Base-by-base conservation (phyloP, 2,113 vertebrate species). In the Nestor notabilis region DNA sequence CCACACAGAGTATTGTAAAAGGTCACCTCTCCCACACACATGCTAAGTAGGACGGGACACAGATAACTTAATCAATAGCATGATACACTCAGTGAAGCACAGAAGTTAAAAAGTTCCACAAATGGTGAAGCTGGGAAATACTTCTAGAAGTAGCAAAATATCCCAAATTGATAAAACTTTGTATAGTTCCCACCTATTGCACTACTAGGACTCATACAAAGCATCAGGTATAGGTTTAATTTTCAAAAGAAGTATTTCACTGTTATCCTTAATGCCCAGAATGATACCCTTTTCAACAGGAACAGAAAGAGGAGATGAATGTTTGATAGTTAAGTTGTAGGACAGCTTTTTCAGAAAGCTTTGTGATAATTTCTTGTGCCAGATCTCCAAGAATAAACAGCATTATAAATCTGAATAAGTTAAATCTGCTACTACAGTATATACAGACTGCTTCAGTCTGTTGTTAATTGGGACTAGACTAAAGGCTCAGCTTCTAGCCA, bases 401-500 rank as follows among this genome's bases (percentile, higher is more conserved):
- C 87, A 90, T 85, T 80, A 85, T 68, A 96, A 96, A 96, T 82
- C 74, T 93, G 93, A 97, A 86, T 97, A 97, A 97, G 91, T 98
- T 98, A 97, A 78, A 95, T 96, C 61, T 83, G 92, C 95, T 96
- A 95, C 74, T 96, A 89, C 72, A 89, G 93, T 90, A 97, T 95
- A 93, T 70, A 95, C 78, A 97, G 93, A 96, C 80, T 91, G 78
- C 12, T 49, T 93, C 83, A 94, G 93, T 90, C 96, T 91, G 69
- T 84, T 95, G 87, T 95, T 94, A 96, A 94, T 16, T 86, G 50
- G 89, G 84, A 91, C 50, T 91, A 88, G 53, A 92, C 75, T 96
- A 93, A 93, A 70, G 92, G 86, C 64, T 95, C 93, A 95, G 94
- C 81, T 97, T 97, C 91, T 93, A 95, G 94, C 88, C 90, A 93